Conservation (phyloP, 2,888 invertebrate species). For the Ochropleura leucogaster region DNA sequence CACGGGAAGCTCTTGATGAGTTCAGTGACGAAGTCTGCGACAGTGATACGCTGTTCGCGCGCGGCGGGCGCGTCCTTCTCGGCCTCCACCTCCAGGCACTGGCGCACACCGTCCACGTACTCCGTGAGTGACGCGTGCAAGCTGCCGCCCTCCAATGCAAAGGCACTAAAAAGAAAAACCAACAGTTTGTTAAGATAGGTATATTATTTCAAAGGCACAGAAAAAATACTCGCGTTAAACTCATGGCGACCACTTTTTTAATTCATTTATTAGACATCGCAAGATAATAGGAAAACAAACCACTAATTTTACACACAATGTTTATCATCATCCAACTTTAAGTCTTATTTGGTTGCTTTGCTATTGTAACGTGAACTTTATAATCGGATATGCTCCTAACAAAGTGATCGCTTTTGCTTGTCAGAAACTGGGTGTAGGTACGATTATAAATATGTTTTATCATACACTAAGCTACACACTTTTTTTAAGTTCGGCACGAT, state of each 20-base stretch:
- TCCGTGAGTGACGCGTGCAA: conserved; percentile 97
- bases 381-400: not conserved
- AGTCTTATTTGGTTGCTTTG: not conserved
- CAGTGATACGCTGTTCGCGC: conserved; percentile 97
- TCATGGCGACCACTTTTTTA: too few species aligned
- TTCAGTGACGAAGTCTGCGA: conserved; percentile 98
- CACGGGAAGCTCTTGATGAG: conserved; percentile 98
- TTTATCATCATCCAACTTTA: too few species aligned
- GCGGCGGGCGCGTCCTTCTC: conserved; percentile 97
- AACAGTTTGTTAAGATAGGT: not conserved
- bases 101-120: conserved; percentile 98
- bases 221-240: not conserved
- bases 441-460: not conserved
- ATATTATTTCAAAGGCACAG: not conserved
- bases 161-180: conserved; percentile 89
- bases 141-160: conserved; percentile 96
- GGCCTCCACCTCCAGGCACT: conserved; percentile 97
- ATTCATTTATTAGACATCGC: too few species aligned
- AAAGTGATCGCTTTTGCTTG: not conserved
- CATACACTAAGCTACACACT: not conserved
- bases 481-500: not conserved
- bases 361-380: not conserved
- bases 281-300: not conserved
- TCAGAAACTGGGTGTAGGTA: not conserved
- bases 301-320: not conserved